Percentiles rank a stretch among this genome's conserved stretches.
Conservation (phyloP, 1,140 invertebrate genomes). For the Chrysoperla carnea region DNA sequence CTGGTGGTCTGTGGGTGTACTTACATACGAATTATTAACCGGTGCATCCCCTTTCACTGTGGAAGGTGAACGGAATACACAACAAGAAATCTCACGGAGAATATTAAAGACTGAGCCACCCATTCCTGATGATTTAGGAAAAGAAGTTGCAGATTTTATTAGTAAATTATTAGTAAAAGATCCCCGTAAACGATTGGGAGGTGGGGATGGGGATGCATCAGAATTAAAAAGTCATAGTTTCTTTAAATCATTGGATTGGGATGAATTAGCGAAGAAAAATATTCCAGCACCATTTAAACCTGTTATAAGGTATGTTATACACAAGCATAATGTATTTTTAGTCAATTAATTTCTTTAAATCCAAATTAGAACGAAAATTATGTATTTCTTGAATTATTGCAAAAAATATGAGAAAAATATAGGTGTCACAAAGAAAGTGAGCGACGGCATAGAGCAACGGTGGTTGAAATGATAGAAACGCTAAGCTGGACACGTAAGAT, state of each 20-base stretch:
- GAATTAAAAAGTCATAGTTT: conserved; percentile 78
- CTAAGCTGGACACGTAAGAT: too few relatives aligned
- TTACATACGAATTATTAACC: conserved; percentile 92
- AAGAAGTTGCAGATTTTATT: conserved; percentile 41
- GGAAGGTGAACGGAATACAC: conserved; percentile 79
- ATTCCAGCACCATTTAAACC: conserved; percentile 70
- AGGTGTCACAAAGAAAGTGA: too few relatives aligned
- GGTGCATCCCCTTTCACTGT: conserved; percentile 95
- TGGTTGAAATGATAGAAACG: too few relatives aligned
- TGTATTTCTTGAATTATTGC: too few relatives aligned
- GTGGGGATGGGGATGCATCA: conserved; percentile 56
- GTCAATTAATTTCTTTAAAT: background rate
- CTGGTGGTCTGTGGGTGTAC: conserved; percentile 96
- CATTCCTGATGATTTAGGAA: conserved; percentile 51
- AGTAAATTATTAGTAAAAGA: conserved; percentile 72
- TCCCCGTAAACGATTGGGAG: conserved; percentile 66
- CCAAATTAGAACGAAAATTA: too few relatives aligned
- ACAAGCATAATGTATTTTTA: background rate
- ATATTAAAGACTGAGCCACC: conserved; percentile 76
- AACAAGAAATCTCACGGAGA: conserved; percentile 81
- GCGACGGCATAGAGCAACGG: too few relatives aligned
- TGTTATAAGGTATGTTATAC: conserved; percentile 32
- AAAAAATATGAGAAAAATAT: too few relatives aligned
- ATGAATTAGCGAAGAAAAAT: conserved; percentile 48
- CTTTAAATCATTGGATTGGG: conserved; percentile 65